Base-by-base conservation (phyloP, 1,140 invertebrate species). In the Meloidogyne chitwoodi region DNA sequence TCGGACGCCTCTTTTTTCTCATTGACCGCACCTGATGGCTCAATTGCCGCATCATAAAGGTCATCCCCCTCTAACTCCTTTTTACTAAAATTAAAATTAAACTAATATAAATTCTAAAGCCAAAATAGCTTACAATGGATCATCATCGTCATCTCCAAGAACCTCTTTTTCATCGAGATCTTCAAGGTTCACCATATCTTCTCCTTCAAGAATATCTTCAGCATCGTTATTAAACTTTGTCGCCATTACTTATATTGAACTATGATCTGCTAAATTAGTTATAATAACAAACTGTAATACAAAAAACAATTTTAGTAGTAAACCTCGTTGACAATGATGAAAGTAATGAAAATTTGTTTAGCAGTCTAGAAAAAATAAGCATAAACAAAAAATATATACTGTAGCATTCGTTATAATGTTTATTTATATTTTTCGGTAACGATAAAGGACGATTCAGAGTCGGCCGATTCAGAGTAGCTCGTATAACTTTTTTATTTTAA, bases 31-130 rank as follows among this genome's bases (percentile, higher is more conserved):
- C 68, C 76, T 8, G 84, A 82, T 2, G 84, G 84, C 48, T 85
- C 84, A 2, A 85, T 80, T 0, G 85, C 84, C 14, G 83, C 83
- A 27, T 85, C 84, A 68, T 83, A 85, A 16, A 85, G 79, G 77
- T 85, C 84, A 67, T 83, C 83, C 16, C 31, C 78, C 8, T 69
- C 79, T 14, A 41, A 70, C 6, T 81, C 79, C 26, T 82, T 74
- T 65, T 81, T 71, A 22, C 79, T 80, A 19, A 56, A 56, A 63
- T 31, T 31, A n/a, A n/a, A n/a, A n/a, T n/a, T n/a, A n/a, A n/a
- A n/a, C n/a, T n/a, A n/a, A n/a, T n/a, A n/a, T n/a, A n/a, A n/a
- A n/a, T n/a, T n/a, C n/a, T n/a, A n/a, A n/a, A n/a, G n/a, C n/a
- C n/a, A n/a, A n/a, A n/a, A n/a, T n/a, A n/a, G 41, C 26, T 31